These are phyloP conservation scores for Aphidoletes aphidimyza DNA, from an alignment of 2,888 invertebrate species.

Conservation along the genomic window DNA sequence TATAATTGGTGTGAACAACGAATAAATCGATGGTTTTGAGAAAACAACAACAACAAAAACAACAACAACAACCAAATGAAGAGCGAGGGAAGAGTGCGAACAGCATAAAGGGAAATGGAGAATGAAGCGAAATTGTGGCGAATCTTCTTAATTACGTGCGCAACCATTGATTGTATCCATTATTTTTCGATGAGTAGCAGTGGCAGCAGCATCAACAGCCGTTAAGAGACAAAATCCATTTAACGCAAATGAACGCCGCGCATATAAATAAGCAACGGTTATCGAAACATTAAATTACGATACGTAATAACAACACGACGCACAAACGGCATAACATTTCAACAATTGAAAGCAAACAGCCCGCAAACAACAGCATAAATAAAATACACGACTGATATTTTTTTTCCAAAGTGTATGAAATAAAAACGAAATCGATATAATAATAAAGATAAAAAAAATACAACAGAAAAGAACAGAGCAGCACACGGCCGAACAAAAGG, in stretches of 20 bases:
- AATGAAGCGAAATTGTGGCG: not conserved
- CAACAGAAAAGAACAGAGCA: not conserved
- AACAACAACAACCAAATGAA: not conserved
- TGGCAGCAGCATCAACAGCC: not conserved
- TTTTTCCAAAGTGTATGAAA: not conserved
- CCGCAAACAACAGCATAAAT: not conserved
- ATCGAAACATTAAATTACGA: not conserved
- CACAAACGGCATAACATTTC: not conserved
- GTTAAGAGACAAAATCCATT: conserved; percentile 24
- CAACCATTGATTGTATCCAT: not conserved
- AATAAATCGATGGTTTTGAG: too few species aligned
- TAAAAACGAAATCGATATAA: conserved; percentile 9
- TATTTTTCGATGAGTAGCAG: too few species aligned
- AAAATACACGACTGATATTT: too few species aligned
- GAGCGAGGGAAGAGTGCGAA: not conserved
- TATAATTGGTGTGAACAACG: conserved; percentile 37
- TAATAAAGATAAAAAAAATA: not conserved
- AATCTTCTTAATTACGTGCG: not conserved
- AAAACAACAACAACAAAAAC: not conserved
- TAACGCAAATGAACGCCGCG: conserved; percentile 5
- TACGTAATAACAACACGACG: not conserved
- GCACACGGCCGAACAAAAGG: not conserved
- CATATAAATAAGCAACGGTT: not conserved
- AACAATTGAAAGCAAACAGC: not conserved
- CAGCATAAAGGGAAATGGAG: not conserved